Base-by-base conservation (phyloP, 2,888 invertebrate species). In the Capitulum mitella region DNA sequence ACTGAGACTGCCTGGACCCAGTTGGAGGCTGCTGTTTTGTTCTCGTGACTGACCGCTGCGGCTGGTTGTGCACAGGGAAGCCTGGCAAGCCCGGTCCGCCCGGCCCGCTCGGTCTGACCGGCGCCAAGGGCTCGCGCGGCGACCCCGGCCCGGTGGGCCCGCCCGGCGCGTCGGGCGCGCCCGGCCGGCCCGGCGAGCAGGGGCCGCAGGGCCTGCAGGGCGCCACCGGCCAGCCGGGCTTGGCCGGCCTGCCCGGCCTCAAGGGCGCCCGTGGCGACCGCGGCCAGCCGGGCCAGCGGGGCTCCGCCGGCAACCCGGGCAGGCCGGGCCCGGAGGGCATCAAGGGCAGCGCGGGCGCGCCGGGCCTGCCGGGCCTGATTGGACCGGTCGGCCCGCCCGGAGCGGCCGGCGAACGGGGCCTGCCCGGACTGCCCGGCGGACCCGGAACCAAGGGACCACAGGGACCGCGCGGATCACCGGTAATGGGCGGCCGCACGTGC, bases 91-190 rank as follows among this genome's bases (percentile, higher is more conserved):
- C 89, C 8, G 92, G 92, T 75, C 86, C 85, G 76, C 88, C 89
- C 78, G 92, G 92, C 78, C 91, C 91, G 81, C 84, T 86, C 54
- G 92, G 92, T 37, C 85, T 91, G 80, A 87, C 89, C 14, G 93
- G 94, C 48, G 87, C 90, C 1, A 93, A 93, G 84, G 93, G 93
- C 34, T 89, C 89, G 16, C 88, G 92, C 81, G 93, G 93, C 34
- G 93, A 93, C 85, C 87, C 90, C 70, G 94, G 94, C 14, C 85
- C 88, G n/a, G 89, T 92, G 84, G 93, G 93, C 78, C 93, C 93
- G 83, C 84, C 87, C 51, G 93, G 93, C 37, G 87, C 91, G 79
- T 89, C 89, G 85, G 93, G 93, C n/a, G 88, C 91, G 40, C 91
- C 92, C 16, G 94, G 94, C 80, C 86, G 92, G 82, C 91, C 92